Base-by-base conservation (phyloP, 2,888 invertebrate genomes). In the Sympetrum striolatum region DNA sequence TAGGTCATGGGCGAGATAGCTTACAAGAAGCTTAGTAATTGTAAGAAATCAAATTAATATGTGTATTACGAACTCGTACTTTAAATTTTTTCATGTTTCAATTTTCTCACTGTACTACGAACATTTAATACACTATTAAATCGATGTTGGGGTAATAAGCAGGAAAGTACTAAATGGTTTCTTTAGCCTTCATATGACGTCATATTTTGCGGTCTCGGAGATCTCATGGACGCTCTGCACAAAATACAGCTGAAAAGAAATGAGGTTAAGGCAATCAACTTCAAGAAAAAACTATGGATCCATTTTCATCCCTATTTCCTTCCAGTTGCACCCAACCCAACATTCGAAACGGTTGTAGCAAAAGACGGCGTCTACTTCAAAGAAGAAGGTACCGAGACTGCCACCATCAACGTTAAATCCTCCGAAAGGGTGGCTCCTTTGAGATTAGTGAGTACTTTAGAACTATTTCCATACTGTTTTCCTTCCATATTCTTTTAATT, bases 191-290 rank as follows among this genome's bases (percentile, higher is more conserved):
- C 86, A 22, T 35, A 86, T n/a, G 58, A 60, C 86, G 86, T 64
- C 86, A 86, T 37, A 22, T 37, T 39, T 60, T 48, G 86, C 37
- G 86, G 86, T 37, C 60, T 86, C 86, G 25, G 37, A 37, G 60
- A 35, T 22, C 60, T 64, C 86, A 86, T 37, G 86, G 86, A 64
- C 86, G 60, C 86, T n/a, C 86, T 22, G 60, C 58, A 60, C 86
- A 60, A 86, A 86, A 86, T 37, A 60, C 58, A 18, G 35, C 12
- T 60, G 58, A 14, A n/a, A 37, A 37, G 86, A 86, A 86, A 86
- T 86, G 60, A 86, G 86, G 86, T 86, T 58, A 86, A 86, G 86
- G 86, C 60, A 86, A 86, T 86, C 86, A 60, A 35, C 86, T 86
- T 37, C 35, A 31, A n/a, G 35, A 35, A 37, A 86, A 86, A 25